Conservation (phyloP, 2,113 vertebrate genomes). For the Oreochromis niloticus region DNA sequence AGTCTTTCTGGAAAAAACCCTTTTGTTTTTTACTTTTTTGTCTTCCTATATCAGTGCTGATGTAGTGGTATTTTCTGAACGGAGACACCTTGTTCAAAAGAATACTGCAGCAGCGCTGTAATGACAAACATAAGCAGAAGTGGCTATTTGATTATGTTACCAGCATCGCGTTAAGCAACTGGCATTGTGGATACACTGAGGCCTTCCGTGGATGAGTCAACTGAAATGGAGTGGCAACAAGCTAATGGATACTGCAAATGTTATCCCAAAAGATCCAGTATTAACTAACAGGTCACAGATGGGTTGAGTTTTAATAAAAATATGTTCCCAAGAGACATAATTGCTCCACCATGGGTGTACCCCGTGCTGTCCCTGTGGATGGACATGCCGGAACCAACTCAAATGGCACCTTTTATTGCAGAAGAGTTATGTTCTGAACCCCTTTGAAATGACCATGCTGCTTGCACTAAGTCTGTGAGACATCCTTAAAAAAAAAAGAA, state of each 20-base stretch:
- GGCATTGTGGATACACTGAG: background rate
- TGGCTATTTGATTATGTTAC: background rate
- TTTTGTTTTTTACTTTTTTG: background rate
- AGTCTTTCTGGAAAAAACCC: background rate
- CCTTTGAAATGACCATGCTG: background rate
- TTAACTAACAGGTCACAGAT: background rate
- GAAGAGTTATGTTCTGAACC: background rate
- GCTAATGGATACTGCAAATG: background rate
- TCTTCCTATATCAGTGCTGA: background rate
- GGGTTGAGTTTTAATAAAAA: background rate
- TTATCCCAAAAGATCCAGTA: background rate
- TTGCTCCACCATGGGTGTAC: background rate
- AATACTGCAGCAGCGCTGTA: background rate
- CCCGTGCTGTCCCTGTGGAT: background rate
- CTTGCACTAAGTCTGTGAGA: background rate
- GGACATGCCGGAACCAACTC: background rate
- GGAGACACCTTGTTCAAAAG: background rate
- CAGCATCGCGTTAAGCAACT: background rate
- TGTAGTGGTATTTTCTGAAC: background rate
- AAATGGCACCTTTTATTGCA: background rate
- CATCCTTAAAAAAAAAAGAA: background rate
- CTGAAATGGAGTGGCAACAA: background rate
- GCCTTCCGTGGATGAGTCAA: background rate
- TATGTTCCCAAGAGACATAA: background rate
- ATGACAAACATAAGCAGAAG: background rate